Evolutionary conservation across 2,797 vertebrate genomes (phyloP).

Genomic region (Poeciliopsis presidionis): DNA sequence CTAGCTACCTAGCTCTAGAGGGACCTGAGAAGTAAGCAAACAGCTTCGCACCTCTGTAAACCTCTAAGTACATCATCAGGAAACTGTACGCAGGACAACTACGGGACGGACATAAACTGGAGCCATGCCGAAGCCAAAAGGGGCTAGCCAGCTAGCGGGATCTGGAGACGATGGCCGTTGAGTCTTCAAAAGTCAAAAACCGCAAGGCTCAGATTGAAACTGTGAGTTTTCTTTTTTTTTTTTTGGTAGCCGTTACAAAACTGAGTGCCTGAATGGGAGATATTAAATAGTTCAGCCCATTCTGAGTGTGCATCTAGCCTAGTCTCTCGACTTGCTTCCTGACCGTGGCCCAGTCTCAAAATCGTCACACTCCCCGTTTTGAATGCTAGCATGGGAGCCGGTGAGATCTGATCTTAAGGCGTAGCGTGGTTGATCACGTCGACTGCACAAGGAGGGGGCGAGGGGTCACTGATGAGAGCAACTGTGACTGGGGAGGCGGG

Average conservation of each 20-base stretch:
- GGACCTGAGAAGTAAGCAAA: constrained; percentile 79
- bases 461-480: background rate
- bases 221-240: background rate
- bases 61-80: constrained; percentile 51
- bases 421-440: constrained; percentile 70
- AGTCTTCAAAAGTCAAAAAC: constrained; percentile 31
- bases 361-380: constrained; percentile 29
- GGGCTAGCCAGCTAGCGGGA: constrained; percentile 28
- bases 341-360: constrained; percentile 36
- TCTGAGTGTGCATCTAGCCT: constrained; percentile 23
- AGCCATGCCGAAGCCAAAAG: constrained; percentile 46
- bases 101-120: constrained; percentile 45
- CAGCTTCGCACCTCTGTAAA: constrained; percentile 68
- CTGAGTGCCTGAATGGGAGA: constrained; percentile 12
- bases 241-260: constrained; percentile 39
- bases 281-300: constrained; percentile 9
- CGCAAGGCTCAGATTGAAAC: constrained; percentile 26
- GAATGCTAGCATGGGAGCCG: constrained; percentile 52
- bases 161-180: constrained; percentile 9
- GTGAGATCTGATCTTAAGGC: constrained; percentile 75
- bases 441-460: constrained; percentile 38
- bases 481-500: constrained; percentile 11
- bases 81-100: constrained; percentile 49
- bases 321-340: constrained; percentile 33
- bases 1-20: constrained; percentile 66